Evolutionary conservation across 2,113 vertebrate species (phyloP), one percentile per base, ranked within the genome.

Genomic region (Chlamydotis undulata): DNA sequence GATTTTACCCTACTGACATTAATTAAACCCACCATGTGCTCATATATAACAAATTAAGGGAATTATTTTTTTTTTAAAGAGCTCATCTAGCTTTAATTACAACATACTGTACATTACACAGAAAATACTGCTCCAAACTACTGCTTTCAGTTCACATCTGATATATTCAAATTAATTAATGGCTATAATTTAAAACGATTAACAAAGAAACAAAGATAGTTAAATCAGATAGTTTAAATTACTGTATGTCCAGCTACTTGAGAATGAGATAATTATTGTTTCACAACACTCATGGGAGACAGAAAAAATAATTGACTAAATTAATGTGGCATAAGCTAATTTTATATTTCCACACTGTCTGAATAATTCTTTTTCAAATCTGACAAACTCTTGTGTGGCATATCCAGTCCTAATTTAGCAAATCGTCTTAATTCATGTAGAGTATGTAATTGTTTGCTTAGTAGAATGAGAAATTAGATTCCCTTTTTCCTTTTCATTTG

Each of bases 101-200:
- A 88, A 76, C 79, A 55, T 81, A 82, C 76, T 93, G 43, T 75
- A 86, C 68, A 81, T 87, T 83, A 78, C 49, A 90, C 10, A 86
- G 83, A 93, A 96, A 96, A 90, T n/a, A 83, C 33, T 83, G 29
- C 35, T 94, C n/a, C 19, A 81, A 92, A 96, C 43, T 86, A 78
- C 64, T 89, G 68, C 60, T 94, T 97, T 95, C 79, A 83, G 63
- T 81, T 92, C 63, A 75, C 25, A 74, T 90, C 70, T 92, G 76
- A 94, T 87, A 60, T 43, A 93, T 60, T 93, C 71, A 78, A 95
- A 94, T 96, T 95, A 96, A 96, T 94, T 96, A 96, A 92, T 87
- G 63, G 5, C 50, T 95, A 52, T 94, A 95, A 96, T 93, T 97
- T 95, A 52, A 85, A 94, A 90, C 93, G 0, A 81, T 91, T 93